Evolutionary conservation across 2,888 invertebrate species (phyloP), one percentile per base, ranked within the genome.

Genomic region (Acanthacorydalis orientalis): DNA sequence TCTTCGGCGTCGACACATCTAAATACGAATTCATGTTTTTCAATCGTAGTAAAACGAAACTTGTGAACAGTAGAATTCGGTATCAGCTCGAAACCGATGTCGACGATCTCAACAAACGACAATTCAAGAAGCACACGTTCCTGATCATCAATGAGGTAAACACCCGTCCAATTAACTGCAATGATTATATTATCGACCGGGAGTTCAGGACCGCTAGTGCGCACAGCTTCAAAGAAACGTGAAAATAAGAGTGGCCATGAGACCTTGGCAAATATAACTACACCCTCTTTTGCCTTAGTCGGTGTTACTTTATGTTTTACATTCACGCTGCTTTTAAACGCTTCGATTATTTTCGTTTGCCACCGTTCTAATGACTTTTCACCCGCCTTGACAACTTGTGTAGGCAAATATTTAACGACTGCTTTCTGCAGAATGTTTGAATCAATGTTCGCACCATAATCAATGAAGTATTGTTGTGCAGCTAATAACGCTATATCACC

Each of bases 201-300:
- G 7, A 83, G 69, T 31, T 73, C 69, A 0, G 81, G 78, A 1
- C 84, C 85, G 51, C 80, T 78, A 43, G 77, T 65, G 60, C 82
- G 82, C n/a, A 83, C 72, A 0, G 87, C 91, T 69, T 96, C 95
- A 59, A 86, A 96, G 64, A 93, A 93, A 59, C 89, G 75, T 0
- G 93, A 93, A 64, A 96, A 96, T 7, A 93, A 69, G 64, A 96
- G 80, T 0, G 93, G 91, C 95, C 95, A 96, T 55, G 89, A 87
- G 51, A 84, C 70, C 68, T 90, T 90, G 2, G 91, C 86, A 64
- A 85, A 93, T 57, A 83, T 80, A 1, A 93, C 91, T 46, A 96
- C 82, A 60, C 93, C 90, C 64, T 88, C 88, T 64, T 88, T 89
- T 16, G 89, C 88, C 55, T 78, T 75, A 23, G 77, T 62, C 4